A percentile compares a stretch with the other conserved stretches of the same genome.
phyloP scores from a whole-genome alignment of 2,797 vertebrate species.

The Novumbra hubbsi region DNA sequence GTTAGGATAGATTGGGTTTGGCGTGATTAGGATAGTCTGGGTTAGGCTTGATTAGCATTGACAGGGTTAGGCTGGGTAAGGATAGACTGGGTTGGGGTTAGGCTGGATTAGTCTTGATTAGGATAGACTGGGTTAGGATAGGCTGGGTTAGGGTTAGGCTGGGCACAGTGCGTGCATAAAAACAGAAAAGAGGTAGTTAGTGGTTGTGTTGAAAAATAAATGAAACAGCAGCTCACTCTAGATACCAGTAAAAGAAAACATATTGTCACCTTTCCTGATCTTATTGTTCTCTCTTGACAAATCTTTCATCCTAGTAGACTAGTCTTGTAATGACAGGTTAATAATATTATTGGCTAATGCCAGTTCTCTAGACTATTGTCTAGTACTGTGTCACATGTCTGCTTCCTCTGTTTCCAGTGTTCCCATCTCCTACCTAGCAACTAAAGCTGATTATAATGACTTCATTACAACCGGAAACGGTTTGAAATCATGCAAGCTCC shows the following conservation, averaged over 20 bases:
- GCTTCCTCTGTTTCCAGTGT: not conserved
- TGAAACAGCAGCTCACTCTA: no score
- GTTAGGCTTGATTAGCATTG: not conserved
- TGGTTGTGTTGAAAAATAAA: not conserved
- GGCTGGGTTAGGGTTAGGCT: conserved; percentile 18
- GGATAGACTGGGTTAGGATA: not conserved
- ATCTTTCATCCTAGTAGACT: conserved; percentile 30
- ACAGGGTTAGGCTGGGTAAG: conserved; percentile 23
- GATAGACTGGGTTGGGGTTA: conserved; percentile 8
- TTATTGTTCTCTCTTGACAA: conserved; percentile 34
- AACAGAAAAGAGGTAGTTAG: conserved; percentile 37
- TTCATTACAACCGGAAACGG: not conserved
- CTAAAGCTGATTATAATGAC: not conserved
- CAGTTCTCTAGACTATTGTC: no score
- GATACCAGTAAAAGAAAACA: not conserved
- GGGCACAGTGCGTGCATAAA: conserved; percentile 53
- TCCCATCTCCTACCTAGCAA: not conserved
- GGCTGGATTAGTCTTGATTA: conserved; percentile 18
- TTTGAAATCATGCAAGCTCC: not conserved
- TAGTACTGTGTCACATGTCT: not conserved
- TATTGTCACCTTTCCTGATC: conserved; percentile 38
- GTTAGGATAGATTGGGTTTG: not conserved
- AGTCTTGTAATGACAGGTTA: not conserved
- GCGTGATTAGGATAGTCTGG: not conserved
- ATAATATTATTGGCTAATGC: no score